Conservation (phyloP, 2,888 invertebrate genomes). For the Rhodophaea formosa region DNA sequence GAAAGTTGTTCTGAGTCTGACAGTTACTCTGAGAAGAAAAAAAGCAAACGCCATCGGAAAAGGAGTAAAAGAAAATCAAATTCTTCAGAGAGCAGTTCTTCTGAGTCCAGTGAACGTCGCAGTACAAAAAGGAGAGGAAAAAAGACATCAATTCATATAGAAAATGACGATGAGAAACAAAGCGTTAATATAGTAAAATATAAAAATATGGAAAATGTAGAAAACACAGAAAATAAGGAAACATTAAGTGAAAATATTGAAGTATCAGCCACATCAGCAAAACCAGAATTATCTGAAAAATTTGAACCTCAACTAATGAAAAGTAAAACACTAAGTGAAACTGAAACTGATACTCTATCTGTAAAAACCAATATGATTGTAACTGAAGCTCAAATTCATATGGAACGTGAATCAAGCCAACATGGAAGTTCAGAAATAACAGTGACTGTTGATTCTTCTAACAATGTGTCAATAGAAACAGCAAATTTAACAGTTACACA, state of each 20-base stretch:
- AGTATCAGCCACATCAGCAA: constrained; percentile 39
- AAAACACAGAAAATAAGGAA: constrained; percentile 43
- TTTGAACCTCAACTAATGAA: constrained; percentile 47
- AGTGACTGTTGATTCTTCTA: constrained; percentile 67
- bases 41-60: constrained; percentile 66
- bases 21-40: constrained; percentile 59
- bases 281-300: constrained; percentile 44
- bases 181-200: constrained; percentile 74
- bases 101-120: constrained; percentile 67
- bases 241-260: constrained; percentile 35
- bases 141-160: constrained; percentile 72
- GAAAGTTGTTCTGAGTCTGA: constrained; percentile 61
- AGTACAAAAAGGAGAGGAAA: constrained; percentile 69
- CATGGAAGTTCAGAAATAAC: constrained; percentile 70
- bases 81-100: constrained; percentile 68
- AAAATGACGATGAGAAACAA: constrained; percentile 69
- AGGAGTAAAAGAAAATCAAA: constrained; percentile 66
- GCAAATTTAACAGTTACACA: constrained; percentile 63
- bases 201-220: constrained; percentile 46
- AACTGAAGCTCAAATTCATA: constrained; percentile 78
- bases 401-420: constrained; percentile 68
- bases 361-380: constrained; percentile 75
- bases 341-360: constrained; percentile 72
- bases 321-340: constrained; percentile 65
- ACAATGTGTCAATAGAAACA: constrained; percentile 71